Evolutionary conservation across 2,797 vertebrate species (phyloP).

Genomic region (Anas bahamensis): DNA sequence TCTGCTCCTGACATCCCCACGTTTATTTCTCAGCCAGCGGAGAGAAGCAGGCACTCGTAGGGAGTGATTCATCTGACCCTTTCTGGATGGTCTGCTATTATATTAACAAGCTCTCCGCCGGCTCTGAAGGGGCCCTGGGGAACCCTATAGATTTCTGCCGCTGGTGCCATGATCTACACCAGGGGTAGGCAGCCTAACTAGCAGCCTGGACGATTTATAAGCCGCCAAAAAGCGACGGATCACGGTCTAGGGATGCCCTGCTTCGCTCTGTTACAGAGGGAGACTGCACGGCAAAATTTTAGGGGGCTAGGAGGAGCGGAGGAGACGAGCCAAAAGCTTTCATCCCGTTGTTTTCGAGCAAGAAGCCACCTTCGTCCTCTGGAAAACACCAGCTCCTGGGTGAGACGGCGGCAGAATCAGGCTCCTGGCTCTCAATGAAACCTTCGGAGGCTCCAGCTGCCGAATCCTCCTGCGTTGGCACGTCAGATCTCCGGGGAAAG

Average conservation of each 20-base stretch:
- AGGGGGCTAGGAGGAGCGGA: no score
- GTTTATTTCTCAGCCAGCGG: background rate
- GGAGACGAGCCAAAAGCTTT: background rate
- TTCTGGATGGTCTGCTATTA: background rate
- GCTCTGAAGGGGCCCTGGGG: background rate
- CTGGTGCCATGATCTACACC: background rate
- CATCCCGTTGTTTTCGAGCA: background rate
- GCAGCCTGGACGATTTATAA: background rate
- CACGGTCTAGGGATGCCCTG: background rate
- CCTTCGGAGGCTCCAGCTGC: background rate
- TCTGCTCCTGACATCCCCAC: background rate
- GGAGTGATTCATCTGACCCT: background rate
- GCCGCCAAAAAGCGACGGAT: no score
- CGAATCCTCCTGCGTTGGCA: background rate
- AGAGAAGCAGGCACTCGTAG: background rate
- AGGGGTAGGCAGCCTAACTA: background rate
- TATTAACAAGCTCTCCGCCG: background rate
- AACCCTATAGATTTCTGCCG: background rate
- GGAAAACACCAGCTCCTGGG: background rate
- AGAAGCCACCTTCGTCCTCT: background rate
- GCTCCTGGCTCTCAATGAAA: background rate
- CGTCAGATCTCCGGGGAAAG: background rate
- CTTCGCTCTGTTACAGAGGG: background rate
- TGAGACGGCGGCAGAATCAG: fast-evolving
- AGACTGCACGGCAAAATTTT: background rate